A percentile compares a stretch with the other conserved stretches of the same genome.
phyloP scores from a whole-genome alignment of 92 coral and sea anemone species.

The Parazoanthus swiftii region DNA sequence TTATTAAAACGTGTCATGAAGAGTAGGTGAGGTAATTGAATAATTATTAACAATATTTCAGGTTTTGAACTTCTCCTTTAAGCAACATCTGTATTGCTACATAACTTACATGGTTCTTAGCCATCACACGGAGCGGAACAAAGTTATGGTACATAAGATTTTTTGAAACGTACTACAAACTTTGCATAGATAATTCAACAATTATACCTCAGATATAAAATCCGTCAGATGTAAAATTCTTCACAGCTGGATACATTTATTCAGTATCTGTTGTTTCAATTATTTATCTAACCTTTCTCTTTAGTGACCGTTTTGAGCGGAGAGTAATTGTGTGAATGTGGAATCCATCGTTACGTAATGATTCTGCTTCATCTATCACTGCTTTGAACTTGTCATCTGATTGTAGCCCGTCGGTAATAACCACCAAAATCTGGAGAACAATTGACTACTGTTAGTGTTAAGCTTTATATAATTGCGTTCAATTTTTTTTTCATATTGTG shows the following conservation, averaged over 20 bases:
- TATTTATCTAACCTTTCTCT: background rate
- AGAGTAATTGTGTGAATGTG: background rate
- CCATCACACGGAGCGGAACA: too few species aligned
- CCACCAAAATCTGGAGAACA: background rate
- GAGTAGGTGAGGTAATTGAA: too few species aligned
- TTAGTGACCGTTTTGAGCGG: background rate
- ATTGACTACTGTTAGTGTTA: background rate
- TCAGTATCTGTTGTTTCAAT: background rate
- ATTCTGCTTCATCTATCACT: background rate
- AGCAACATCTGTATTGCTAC: too few species aligned
- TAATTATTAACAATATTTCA: too few species aligned
- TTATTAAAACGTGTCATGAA: too few species aligned
- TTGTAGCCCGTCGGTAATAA: slow-evolving; percentile 8
- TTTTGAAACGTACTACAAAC: too few species aligned
- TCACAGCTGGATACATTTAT: background rate
- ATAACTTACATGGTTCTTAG: too few species aligned
- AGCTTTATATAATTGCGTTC: background rate
- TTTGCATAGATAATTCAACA: background rate
- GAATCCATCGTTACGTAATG: background rate
- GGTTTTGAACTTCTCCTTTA: too few species aligned
- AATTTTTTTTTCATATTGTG: too few species aligned
- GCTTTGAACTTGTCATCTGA: background rate
- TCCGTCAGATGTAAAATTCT: background rate
- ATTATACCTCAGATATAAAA: background rate
- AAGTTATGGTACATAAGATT: too few species aligned